Base-by-base conservation (phyloP, 2,113 vertebrate genomes). In the Peromyscus californicus region DNA sequence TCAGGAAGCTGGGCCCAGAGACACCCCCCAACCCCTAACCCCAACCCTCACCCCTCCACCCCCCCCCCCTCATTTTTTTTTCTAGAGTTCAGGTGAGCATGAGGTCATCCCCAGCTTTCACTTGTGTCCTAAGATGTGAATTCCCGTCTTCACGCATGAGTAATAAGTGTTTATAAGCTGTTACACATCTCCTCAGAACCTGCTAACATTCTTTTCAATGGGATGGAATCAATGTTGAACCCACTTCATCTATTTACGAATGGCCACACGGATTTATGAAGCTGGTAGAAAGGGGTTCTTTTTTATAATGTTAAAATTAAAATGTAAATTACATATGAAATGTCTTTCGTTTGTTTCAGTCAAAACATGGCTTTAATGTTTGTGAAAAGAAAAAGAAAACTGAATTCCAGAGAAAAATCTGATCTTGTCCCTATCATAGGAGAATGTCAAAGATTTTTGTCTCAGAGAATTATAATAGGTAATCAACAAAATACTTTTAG, bases 331-430 rank as follows among this genome's bases (percentile, higher is more conserved):
- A 36, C 59, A 4, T 13, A 69, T 59, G 3, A 82, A 57, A 78
- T 84, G 0, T 24, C 19, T 87, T 36, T 70, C 70, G 42, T 7
- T 48, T 33, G 4, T 51, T 70, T 87, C 1, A 54, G 48, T 51
- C 63, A 87, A 86, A 51, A 4, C 5, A 51, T 51, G 31, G 5
- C 45, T 51, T 11, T n/a, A 26, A 70, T 51, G 54, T 86, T 83
- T 83, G 1, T 80, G 79, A 86, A 39, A 95, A 36, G 33, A 19
- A 72, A 70, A n/a, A 70, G 36, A 82, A 59, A 74, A 83, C 7
- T 59, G 48, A 88, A 70, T 24, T 21, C 8, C 22, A 29, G 33
- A 69, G 59, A 96, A 93, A 93, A 39, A 95, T 83, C 89, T 76
- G 42, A 94, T 3, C 39, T 87, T 33, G 83, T 90, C 29, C 42